Conservation (phyloP, 2,797 vertebrate species). For the Microcaecilia unicolor region DNA sequence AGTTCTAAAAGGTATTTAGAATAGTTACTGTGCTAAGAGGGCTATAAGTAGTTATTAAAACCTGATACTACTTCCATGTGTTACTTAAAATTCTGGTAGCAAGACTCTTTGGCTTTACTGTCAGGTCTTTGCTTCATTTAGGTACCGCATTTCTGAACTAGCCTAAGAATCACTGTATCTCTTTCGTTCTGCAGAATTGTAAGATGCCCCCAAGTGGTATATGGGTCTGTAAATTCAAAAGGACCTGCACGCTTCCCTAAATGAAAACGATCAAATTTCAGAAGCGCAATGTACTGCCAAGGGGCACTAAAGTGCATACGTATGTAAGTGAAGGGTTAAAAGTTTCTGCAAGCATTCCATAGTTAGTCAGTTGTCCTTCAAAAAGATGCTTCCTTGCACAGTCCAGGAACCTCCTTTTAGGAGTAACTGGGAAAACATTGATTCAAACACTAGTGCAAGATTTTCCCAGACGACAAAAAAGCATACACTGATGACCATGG, state of each 20-base stretch:
- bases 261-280: conserved; percentile 16
- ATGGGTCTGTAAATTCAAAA: conserved; percentile 32
- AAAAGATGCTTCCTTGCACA: conserved; percentile 28
- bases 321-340: conserved; percentile 31
- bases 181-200: no score
- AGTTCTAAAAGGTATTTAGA: no score
- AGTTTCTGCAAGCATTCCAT: conserved; percentile 47
- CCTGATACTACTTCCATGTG: conserved; percentile 1
- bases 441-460: conserved; percentile 32
- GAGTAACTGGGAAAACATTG: conserved; percentile 25
- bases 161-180: conserved; percentile 14
- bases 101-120: conserved; percentile 19
- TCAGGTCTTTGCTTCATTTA: conserved; percentile 11
- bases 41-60: conserved; percentile 13
- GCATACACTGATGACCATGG: no score
- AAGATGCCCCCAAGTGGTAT: no score
- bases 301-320: conserved; percentile 59
- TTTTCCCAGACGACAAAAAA: conserved; percentile 53
- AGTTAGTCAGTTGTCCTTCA: conserved; percentile 28
- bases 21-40: no score
- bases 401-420: conserved; percentile 11
- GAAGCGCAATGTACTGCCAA: conserved; percentile 34
- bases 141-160: conserved; percentile 14
- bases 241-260: not conserved
- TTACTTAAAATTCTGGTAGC: conserved; percentile 19